phyloP scores from a whole-genome alignment of 2,888 invertebrate genomes.

The Meteorus cinctellus region DNA sequence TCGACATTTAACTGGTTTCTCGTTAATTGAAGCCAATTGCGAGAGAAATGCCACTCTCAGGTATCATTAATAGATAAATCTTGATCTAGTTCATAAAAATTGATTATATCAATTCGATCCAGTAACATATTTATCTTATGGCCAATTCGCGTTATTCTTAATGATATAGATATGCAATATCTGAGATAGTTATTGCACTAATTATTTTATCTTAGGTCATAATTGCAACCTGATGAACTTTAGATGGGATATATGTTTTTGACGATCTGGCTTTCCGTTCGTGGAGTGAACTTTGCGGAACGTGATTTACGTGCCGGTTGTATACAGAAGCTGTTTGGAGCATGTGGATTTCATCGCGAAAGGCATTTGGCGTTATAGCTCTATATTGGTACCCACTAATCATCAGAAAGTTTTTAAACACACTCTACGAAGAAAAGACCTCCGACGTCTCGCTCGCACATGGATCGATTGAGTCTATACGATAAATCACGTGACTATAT shows the following conservation, averaged over 20 bases:
- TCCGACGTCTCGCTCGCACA: conserved; percentile 46
- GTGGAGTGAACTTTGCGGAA: conserved; percentile 2
- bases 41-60: background rate
- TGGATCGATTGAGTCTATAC: conserved; percentile 46
- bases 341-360: background rate
- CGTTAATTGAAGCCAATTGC: conserved; percentile 29
- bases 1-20: conserved; percentile 15
- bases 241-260: background rate
- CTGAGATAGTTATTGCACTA: too few species aligned
- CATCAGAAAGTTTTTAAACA: conserved; percentile 50
- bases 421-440: background rate
- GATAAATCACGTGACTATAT: conserved; percentile 20
- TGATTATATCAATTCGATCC: background rate
- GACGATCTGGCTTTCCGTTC: background rate
- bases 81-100: background rate
- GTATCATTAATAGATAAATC: background rate
- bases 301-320: background rate
- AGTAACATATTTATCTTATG: background rate
- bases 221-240: background rate
- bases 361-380: background rate
- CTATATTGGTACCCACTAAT: conserved; percentile 51
- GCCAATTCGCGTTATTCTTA: too few species aligned
- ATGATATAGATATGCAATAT: too few species aligned
- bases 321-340: background rate
- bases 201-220: background rate